A percentile compares a stretch with the other conserved stretches of the same genome.
These are phyloP conservation scores for Dichetophora obliterata DNA, from an alignment of 2,888 invertebrate species.

Conservation along the genomic window DNA sequence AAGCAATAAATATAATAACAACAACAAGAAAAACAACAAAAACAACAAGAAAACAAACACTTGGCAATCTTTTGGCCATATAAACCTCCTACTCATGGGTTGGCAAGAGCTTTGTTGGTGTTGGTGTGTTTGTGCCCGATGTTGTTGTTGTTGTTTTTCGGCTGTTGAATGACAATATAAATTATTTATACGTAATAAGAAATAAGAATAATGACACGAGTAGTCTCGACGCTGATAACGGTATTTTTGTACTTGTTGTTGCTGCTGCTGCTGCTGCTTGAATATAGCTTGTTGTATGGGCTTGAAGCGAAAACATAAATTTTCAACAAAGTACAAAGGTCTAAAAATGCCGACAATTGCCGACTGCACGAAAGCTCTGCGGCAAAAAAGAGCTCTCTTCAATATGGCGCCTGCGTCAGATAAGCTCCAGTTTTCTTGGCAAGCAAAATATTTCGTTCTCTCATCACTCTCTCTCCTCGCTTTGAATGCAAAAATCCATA, in stretches of 20 bases:
- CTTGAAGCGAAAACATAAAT: neutral
- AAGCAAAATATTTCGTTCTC: neutral
- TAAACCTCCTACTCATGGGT: neutral
- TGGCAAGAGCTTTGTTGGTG: neutral
- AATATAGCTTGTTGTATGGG: neutral
- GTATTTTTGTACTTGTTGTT: constrained; percentile 42
- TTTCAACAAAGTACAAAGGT: neutral
- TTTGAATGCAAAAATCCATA: constrained; percentile 13
- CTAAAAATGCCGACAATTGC: neutral
- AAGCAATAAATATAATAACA: too few species aligned
- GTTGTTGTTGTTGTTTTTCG: neutral
- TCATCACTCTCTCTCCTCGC: neutral
- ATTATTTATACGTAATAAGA: constrained; percentile 54
- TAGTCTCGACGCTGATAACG: constrained; percentile 52
- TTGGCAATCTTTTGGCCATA: neutral
- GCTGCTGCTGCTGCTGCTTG: neutral
- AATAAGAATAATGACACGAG: constrained; percentile 52
- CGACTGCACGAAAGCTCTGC: neutral
- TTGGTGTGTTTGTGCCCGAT: neutral
- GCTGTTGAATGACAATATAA: constrained; percentile 47
- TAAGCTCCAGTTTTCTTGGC: neutral
- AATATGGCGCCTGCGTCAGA: neutral
- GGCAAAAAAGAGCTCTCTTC: neutral
- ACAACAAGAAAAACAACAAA: too few species aligned
- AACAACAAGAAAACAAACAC: neutral